Evolutionary conservation across 2,888 invertebrate species (phyloP).

Genomic region (Ypsolopha scabrella): DNA sequence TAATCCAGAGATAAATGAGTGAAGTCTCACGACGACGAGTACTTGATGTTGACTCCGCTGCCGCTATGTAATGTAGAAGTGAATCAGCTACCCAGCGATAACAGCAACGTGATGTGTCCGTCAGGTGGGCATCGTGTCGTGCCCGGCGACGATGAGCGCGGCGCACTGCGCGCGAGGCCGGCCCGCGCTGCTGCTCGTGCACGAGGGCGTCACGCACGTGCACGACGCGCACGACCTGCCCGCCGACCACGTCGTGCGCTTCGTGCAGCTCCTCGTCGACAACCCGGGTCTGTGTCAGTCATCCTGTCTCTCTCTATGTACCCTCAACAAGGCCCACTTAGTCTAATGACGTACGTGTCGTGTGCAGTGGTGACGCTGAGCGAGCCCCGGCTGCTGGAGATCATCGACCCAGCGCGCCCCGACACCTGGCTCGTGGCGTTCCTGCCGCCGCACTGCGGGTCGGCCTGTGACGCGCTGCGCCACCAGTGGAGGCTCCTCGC

Average conservation of each 20-base stretch:
- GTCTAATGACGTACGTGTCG: too few species aligned
- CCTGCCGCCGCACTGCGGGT: conserved; percentile 36
- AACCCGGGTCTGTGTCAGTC: conserved; percentile 27
- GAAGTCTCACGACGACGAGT: too few species aligned
- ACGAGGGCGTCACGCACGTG: too few species aligned
- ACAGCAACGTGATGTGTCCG: too few species aligned
- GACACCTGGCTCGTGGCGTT: conserved; percentile 49
- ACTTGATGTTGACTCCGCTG: too few species aligned
- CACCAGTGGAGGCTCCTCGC: conserved; percentile 31
- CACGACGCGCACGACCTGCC: neutral
- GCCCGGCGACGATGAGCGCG: conserved; percentile 32
- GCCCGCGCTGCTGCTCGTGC: conserved; percentile 21
- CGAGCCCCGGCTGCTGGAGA: conserved; percentile 38
- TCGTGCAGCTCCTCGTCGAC: conserved; percentile 32
- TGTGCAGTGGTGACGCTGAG: conserved; percentile 34
- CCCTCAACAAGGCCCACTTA: too few species aligned
- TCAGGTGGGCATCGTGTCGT: conserved; percentile 30
- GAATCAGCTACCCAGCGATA: too few species aligned
- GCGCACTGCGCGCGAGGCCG: conserved; percentile 22
- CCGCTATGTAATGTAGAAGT: too few species aligned
- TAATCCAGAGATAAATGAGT: too few species aligned
- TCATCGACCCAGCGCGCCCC: conserved; percentile 32
- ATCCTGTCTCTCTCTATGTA: too few species aligned
- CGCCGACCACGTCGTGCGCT: conserved; percentile 24
- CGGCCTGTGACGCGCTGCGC: conserved; percentile 26